phyloP scores from a whole-genome alignment of 2,888 invertebrate genomes.

The Oscheius sp. region DNA sequence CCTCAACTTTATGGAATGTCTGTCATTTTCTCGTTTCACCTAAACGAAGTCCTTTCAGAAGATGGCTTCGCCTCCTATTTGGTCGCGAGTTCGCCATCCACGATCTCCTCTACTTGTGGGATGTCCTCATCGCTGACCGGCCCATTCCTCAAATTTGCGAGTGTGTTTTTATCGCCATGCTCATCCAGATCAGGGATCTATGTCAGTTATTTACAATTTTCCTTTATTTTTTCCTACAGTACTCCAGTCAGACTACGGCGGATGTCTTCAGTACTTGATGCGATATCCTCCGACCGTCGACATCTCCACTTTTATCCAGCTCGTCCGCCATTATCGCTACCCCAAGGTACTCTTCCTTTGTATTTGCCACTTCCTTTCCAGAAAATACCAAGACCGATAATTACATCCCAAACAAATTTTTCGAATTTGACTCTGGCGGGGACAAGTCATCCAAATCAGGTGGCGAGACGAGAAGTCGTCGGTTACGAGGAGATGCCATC shows the following conservation, averaged over 20 bases:
- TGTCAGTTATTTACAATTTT: conserved; percentile 77
- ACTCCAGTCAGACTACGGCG: conserved; percentile 77
- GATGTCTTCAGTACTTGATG: conserved; percentile 81
- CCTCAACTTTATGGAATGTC: conserved; percentile 88
- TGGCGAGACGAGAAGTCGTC: background rate
- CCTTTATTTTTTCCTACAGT: conserved; percentile 38
- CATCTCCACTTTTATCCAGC: conserved; percentile 79
- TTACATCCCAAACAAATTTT: conserved; percentile 49
- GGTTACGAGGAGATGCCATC: conserved; percentile 20
- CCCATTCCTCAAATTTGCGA: conserved; percentile 78
- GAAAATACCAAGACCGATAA: conserved; percentile 73
- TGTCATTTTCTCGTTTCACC: conserved; percentile 57
- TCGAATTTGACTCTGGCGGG: conserved; percentile 65
- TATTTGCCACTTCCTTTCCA: conserved; percentile 51
- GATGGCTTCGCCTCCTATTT: conserved; percentile 86
- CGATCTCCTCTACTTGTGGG: conserved; percentile 85
- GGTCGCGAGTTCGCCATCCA: conserved; percentile 86
- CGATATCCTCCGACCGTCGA: conserved; percentile 80
- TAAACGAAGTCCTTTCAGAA: conserved; percentile 76
- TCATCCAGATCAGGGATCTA: conserved; percentile 81
- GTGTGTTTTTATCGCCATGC: conserved; percentile 84
- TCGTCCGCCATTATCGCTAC: conserved; percentile 78
- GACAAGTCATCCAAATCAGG: conserved; percentile 60
- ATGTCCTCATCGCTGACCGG: conserved; percentile 84
- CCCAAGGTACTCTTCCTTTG: conserved; percentile 73